Conservation (phyloP, 2,797 vertebrate species). For the Neoniphon sammara region DNA sequence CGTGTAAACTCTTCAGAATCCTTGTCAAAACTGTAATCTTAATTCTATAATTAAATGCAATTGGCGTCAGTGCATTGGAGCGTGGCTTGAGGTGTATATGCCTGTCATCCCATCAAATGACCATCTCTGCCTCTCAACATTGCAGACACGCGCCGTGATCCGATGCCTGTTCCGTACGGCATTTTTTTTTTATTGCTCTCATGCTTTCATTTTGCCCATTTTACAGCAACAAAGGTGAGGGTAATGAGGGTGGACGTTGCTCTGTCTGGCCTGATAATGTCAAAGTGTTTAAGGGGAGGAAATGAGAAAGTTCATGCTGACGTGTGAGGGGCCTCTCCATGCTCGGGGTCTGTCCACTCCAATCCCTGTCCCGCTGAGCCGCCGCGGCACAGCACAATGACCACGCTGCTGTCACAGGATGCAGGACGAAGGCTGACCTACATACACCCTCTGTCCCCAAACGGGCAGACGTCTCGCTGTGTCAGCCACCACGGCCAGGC, state of each 20-base stretch:
- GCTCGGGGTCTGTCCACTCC: slow-evolving; percentile 74
- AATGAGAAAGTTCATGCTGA: slow-evolving; percentile 75
- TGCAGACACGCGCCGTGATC: slow-evolving; percentile 47
- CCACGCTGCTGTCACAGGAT: slow-evolving; percentile 71
- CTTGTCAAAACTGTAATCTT: background rate
- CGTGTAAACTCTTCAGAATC: background rate
- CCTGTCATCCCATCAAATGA: slow-evolving; percentile 38
- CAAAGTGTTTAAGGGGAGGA: slow-evolving; percentile 82
- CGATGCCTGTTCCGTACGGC: slow-evolving; percentile 75
- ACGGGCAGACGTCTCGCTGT: slow-evolving; percentile 71
- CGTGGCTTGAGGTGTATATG: background rate
- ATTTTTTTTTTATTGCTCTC: slow-evolving; percentile 71
- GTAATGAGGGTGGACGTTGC: slow-evolving; percentile 89
- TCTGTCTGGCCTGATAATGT: slow-evolving; percentile 91
- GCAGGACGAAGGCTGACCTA: slow-evolving; percentile 77
- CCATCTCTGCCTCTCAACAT: slow-evolving; percentile 27
- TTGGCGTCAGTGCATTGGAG: background rate
- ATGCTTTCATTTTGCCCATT: slow-evolving; percentile 86
- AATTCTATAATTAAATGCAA: background rate
- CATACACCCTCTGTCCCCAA: slow-evolving; percentile 77
- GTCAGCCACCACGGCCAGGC: slow-evolving; percentile 64
- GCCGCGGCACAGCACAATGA: slow-evolving; percentile 53
- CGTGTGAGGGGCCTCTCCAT: slow-evolving; percentile 72
- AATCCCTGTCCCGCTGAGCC: slow-evolving; percentile 73
- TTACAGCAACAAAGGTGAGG: slow-evolving; percentile 84